Base-by-base conservation (phyloP, 2,888 invertebrate species). In the Orchesella flavescens region DNA sequence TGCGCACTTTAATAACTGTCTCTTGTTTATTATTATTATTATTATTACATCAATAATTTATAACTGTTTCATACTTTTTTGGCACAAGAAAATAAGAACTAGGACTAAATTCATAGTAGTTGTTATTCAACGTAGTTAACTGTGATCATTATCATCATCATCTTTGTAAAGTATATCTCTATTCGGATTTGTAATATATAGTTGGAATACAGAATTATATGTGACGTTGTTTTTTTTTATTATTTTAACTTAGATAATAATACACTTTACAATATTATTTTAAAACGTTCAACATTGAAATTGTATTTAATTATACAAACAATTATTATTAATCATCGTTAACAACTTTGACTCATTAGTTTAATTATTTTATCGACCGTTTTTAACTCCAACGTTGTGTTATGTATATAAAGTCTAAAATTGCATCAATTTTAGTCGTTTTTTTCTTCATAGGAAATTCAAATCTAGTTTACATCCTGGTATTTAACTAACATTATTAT, bases 21-120 rank as follows among this genome's bases (percentile, higher is more conserved):
- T 55, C 66, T 66, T 17, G 17, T 17, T 57, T 55, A 66, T 68
- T 43, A n/a, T n/a, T 49, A 9, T 13, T 44, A 13, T 44, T 68
- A 19, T 68, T 24, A 44, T 55, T 59, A 44, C 71, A 69, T 61
- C 53, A 69, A n/a, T 49, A 49, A 46, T 78, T 57, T 53, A 49
- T 65, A 55, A 61, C 63, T 34, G 49, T 68, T 68, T 49, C 68
- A 13, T 68, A 53, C 55, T 69, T 43, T 49, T 77, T 77, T 77
- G 77, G 77, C 77, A 77, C 77, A 77, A 68, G 78, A 78, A 78
- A 78, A 78, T 78, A 78, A 78, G 59, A 21, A 73, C 53, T 57
- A 73, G 34, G 24, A 24, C 21, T 59, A 43, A 19, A 59, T 19
- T 23, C 49, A 69, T 17, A 69, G 19, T 49, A 55, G 9, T 61